phyloP scores from a whole-genome alignment of 2,113 vertebrate genomes.

The Martes martes region DNA sequence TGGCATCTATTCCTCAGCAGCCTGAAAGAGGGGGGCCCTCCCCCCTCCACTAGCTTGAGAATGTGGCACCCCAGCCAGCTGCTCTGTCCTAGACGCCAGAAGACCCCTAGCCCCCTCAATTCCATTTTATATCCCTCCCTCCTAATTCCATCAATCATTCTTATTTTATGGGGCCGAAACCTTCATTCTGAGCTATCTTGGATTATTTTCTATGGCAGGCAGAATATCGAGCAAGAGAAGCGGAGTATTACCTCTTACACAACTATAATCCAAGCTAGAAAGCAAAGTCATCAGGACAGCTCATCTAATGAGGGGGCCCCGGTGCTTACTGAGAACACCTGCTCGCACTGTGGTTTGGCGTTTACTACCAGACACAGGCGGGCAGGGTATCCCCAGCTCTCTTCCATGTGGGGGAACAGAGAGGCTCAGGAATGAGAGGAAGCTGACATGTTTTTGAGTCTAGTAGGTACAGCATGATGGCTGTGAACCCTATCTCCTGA shows the following conservation, averaged over 20 bases:
- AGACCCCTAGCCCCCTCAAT: background rate
- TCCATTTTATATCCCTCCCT: background rate
- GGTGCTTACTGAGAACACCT: background rate
- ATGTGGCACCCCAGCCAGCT: too few relatives aligned
- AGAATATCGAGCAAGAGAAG: background rate
- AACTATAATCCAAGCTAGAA: background rate
- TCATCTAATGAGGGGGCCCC: background rate
- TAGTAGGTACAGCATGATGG: background rate
- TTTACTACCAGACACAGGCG: background rate
- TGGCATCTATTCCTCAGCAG: background rate
- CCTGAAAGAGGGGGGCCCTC: too few relatives aligned
- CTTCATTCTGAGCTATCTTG: background rate
- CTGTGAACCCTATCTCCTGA: background rate
- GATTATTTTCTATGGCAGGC: background rate
- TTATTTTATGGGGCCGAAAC: background rate
- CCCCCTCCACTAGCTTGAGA: background rate
- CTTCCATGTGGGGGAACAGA: background rate
- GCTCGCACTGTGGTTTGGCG: fast-evolving
- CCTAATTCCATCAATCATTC: slow-evolving; percentile 34
- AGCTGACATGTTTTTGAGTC: background rate
- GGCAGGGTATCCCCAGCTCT: background rate
- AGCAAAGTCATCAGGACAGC: background rate
- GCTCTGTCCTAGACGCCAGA: background rate
- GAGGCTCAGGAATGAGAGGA: background rate
- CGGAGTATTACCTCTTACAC: background rate